Conservation (phyloP, 92 coral and sea anemone genomes). For the Isaurus tuberculatus region DNA sequence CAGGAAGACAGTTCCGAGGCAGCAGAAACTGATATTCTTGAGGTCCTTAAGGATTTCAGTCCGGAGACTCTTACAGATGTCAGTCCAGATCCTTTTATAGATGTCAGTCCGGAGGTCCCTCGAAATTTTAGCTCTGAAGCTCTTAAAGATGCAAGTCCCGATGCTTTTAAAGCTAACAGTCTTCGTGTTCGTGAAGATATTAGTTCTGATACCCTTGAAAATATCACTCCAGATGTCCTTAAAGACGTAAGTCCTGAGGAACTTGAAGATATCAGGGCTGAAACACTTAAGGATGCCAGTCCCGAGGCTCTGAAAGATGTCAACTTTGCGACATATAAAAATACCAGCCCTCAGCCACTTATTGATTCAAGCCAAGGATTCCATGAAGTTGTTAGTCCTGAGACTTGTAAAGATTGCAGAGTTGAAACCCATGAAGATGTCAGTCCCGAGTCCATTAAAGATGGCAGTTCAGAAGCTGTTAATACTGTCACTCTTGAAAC, state of each 20-base stretch:
- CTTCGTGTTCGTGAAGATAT: not conserved
- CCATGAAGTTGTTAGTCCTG: not conserved
- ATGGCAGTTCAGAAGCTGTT: not conserved
- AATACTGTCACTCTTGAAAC: not conserved
- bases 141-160: not conserved
- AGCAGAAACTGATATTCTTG: not conserved
- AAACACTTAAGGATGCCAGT: not conserved
- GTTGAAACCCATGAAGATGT: not conserved
- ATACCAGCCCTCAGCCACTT: not conserved
- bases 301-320: not conserved
- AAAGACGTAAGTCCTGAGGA: not conserved
- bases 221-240: not conserved
- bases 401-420: not conserved
- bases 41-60: not conserved
- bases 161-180: not conserved
- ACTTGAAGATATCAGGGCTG: not conserved
- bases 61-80: not conserved
- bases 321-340: not conserved
- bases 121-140: not conserved
- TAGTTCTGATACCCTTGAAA: not conserved
- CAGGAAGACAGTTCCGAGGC: not conserved
- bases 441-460: not conserved
- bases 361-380: not conserved
- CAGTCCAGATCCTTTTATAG: not conserved
- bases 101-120: not conserved